A percentile compares a stretch with the other conserved stretches of the same genome.
Evolutionary conservation across 2,797 vertebrate species (phyloP).

Genomic region (Odontamblyopus lacepedii): DNA sequence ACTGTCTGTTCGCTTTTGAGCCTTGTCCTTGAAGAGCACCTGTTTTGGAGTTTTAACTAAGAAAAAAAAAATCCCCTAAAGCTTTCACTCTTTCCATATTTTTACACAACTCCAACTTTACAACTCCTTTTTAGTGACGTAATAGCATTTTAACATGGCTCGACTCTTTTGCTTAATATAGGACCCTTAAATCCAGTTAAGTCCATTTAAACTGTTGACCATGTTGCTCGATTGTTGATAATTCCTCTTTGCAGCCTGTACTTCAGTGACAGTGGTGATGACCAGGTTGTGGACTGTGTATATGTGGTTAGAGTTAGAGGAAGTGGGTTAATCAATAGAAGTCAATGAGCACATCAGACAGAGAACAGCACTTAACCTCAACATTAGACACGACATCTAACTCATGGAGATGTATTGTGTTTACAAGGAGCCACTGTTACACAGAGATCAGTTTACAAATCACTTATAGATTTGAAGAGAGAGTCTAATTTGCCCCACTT

Average conservation of each 20-base stretch:
- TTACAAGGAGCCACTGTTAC: not conserved
- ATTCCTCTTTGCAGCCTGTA: not conserved
- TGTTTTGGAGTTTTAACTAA: too few relatives aligned
- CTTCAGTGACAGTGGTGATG: not conserved
- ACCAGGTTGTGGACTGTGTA: not conserved
- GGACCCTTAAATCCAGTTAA: too few relatives aligned
- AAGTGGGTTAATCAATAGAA: constrained; percentile 13
- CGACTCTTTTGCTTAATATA: too few relatives aligned
- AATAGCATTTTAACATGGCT: too few relatives aligned
- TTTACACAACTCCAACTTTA: too few relatives aligned
- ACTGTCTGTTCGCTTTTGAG: too few relatives aligned
- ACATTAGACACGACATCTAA: not conserved
- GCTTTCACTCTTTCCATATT: too few relatives aligned
- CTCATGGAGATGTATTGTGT: too few relatives aligned
- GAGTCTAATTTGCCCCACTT: too few relatives aligned
- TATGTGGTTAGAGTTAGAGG: not conserved
- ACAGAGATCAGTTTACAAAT: not conserved
- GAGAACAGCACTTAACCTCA: not conserved
- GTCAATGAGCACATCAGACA: not conserved
- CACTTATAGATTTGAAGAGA: not conserved
- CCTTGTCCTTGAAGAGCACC: too few relatives aligned
- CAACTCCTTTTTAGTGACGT: too few relatives aligned
- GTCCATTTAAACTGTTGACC: not conserved
- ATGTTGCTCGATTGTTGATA: not conserved
- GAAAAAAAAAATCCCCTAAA: too few relatives aligned